phyloP scores from a whole-genome alignment of 1,140 invertebrate genomes.

The Galleria mellonella region DNA sequence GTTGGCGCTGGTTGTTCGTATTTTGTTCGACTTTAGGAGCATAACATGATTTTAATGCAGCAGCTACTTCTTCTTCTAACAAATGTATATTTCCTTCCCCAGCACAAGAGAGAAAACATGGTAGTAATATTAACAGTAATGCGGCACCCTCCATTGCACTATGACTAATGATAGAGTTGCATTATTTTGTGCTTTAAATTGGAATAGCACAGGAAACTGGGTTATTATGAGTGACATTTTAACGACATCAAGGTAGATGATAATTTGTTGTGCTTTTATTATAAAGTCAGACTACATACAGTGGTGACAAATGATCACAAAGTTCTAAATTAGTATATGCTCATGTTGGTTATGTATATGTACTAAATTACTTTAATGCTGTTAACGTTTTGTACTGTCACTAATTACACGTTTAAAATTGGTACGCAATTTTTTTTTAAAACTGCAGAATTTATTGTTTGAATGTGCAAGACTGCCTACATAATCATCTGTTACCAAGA shows the following conservation, averaged over 20 bases:
- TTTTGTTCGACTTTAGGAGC: background rate
- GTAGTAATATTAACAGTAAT: slow-evolving; percentile 25
- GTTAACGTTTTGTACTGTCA: too few relatives aligned
- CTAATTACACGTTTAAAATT: too few relatives aligned
- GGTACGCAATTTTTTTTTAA: too few relatives aligned
- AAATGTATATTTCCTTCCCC: slow-evolving; percentile 54
- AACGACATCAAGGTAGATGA: slow-evolving; percentile 21
- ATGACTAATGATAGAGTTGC: background rate
- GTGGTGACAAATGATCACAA: too few relatives aligned
- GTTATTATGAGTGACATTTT: slow-evolving; percentile 37
- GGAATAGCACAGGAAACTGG: slow-evolving; percentile 28
- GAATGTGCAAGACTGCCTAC: too few relatives aligned
- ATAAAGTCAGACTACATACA: too few relatives aligned
- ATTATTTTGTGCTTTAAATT: slow-evolving; percentile 19
- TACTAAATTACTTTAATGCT: too few relatives aligned
- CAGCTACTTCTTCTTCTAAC: slow-evolving; percentile 45
- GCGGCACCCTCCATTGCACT: slow-evolving; percentile 21
- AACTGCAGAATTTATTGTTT: too few relatives aligned
- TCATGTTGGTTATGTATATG: too few relatives aligned
- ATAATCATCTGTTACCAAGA: too few relatives aligned
- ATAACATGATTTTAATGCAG: slow-evolving; percentile 36
- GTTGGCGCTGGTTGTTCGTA: slow-evolving; percentile 18
- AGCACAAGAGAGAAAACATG: slow-evolving; percentile 21
- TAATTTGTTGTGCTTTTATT: background rate
- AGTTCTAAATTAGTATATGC: too few relatives aligned